A percentile compares a stretch with the other conserved stretches of the same genome.
Evolutionary conservation across 2,797 vertebrate genomes (phyloP).

Genomic region (Siniperca obscura): DNA sequence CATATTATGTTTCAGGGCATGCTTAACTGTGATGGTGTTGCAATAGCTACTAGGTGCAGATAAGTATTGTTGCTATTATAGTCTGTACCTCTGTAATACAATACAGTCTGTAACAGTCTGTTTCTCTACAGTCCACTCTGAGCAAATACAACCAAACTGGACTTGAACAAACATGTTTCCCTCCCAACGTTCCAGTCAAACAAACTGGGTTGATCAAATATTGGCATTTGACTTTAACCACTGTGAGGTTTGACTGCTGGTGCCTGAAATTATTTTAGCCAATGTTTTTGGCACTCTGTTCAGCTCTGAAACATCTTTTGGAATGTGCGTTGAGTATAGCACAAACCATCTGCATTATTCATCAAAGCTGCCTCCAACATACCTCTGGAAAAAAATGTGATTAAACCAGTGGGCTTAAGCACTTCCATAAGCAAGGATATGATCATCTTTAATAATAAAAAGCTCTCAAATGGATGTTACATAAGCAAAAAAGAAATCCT

Average conservation of each 20-base stretch:
- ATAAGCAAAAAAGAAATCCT: slow-evolving; percentile 38
- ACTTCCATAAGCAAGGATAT: slow-evolving; percentile 66
- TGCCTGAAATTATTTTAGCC: slow-evolving; percentile 41
- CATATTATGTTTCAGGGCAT: slow-evolving; percentile 47
- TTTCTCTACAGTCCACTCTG: slow-evolving; percentile 32
- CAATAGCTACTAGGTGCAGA: slow-evolving; percentile 47
- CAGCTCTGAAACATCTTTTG: slow-evolving; percentile 33
- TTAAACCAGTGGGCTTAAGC: slow-evolving; percentile 52
- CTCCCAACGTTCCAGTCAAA: slow-evolving; percentile 37
- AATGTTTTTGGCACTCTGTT: slow-evolving; percentile 27
- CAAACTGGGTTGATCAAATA: slow-evolving; percentile 54
- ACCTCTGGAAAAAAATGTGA: slow-evolving; percentile 48
- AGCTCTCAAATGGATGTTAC: slow-evolving; percentile 51
- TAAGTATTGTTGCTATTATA: slow-evolving; percentile 42
- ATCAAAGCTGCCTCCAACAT: slow-evolving; percentile 56
- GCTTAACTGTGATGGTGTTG: slow-evolving; percentile 42
- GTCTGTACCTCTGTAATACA: slow-evolving; percentile 7
- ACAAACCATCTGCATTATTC: slow-evolving; percentile 56
- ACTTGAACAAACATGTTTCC: slow-evolving; percentile 31
- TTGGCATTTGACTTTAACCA: slow-evolving; percentile 54
- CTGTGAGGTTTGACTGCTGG: slow-evolving; percentile 26
- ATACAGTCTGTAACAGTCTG: slow-evolving; percentile 8
- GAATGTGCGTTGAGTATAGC: slow-evolving; percentile 33
- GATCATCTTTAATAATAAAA: slow-evolving; percentile 65
- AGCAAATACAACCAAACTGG: slow-evolving; percentile 44